A percentile compares a stretch with the other conserved stretches of the same genome.
Evolutionary conservation across 2,797 vertebrate species (phyloP).

Genomic region (Sebastes reedi): DNA sequence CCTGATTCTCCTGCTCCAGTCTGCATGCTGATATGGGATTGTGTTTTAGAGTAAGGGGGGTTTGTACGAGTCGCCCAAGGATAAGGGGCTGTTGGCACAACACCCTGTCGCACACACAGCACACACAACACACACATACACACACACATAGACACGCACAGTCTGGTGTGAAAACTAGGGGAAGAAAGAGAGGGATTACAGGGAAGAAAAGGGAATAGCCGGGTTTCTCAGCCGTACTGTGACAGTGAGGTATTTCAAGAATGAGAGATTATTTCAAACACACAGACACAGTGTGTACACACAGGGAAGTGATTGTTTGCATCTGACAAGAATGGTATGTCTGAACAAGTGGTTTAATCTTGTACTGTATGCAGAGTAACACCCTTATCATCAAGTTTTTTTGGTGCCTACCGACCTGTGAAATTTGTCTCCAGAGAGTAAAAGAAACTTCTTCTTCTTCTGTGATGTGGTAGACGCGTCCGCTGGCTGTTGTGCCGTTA

Average conservation of each 20-base stretch:
- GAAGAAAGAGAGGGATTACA: slow-evolving; percentile 72
- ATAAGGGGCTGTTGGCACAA: slow-evolving; percentile 61
- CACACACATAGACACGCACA: slow-evolving; percentile 15
- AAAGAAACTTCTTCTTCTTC: background rate
- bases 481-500: background rate
- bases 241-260: slow-evolving; percentile 74
- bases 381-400: slow-evolving; percentile 4
- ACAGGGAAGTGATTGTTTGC: slow-evolving; percentile 57
- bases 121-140: background rate
- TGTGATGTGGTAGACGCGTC: background rate
- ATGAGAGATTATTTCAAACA: slow-evolving; percentile 66
- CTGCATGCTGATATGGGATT: slow-evolving; percentile 45
- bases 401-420: background rate
- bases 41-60: slow-evolving; percentile 43
- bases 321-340: slow-evolving; percentile 40
- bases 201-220: slow-evolving; percentile 67
- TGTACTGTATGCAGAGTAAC: slow-evolving; percentile 28
- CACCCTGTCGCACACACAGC: background rate
- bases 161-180: slow-evolving; percentile 61
- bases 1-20: slow-evolving; percentile 42
- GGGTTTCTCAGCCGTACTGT: slow-evolving; percentile 68
- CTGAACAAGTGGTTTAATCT: slow-evolving; percentile 50
- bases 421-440: background rate
- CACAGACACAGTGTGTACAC: slow-evolving; percentile 44
- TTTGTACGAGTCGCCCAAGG: slow-evolving; percentile 52